Evolutionary conservation across 2,113 vertebrate genomes (phyloP).

Genomic region (Heterotilapia buettikoferi): DNA sequence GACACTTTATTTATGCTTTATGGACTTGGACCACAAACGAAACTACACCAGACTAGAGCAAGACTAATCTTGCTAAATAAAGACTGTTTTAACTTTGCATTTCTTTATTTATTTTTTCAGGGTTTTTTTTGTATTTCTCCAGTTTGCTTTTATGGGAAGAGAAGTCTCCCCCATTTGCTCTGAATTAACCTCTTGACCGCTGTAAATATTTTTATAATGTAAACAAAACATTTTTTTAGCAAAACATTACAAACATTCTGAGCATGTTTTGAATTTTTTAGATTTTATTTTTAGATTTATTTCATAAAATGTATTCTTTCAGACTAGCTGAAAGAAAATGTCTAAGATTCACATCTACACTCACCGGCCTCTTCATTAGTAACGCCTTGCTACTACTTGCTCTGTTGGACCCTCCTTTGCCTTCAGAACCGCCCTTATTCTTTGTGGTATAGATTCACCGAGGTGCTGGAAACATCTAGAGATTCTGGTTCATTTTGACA

Average conservation of each 20-base stretch:
- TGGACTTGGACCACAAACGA: too few species aligned
- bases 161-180: background rate
- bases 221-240: background rate
- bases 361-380: background rate
- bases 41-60: too few species aligned
- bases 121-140: fast-evolving
- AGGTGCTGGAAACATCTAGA: background rate
- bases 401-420: background rate
- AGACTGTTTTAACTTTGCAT: too few species aligned
- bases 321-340: background rate
- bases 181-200: background rate
- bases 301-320: background rate
- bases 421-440: fast-evolving
- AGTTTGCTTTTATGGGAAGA: background rate
- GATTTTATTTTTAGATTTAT: background rate
- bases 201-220: background rate
- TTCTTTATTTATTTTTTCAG: too few species aligned
- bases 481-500: background rate
- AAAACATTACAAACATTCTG: background rate
- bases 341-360: background rate
- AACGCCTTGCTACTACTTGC: background rate
- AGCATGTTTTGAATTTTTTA: background rate
- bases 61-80: too few species aligned
- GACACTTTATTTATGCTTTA: too few species aligned
- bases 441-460: background rate